Percentiles rank a stretch among this genome's conserved stretches.
Evolutionary conservation across 2,797 vertebrate species (phyloP).

Genomic region (Centroberyx gerrardi): DNA sequence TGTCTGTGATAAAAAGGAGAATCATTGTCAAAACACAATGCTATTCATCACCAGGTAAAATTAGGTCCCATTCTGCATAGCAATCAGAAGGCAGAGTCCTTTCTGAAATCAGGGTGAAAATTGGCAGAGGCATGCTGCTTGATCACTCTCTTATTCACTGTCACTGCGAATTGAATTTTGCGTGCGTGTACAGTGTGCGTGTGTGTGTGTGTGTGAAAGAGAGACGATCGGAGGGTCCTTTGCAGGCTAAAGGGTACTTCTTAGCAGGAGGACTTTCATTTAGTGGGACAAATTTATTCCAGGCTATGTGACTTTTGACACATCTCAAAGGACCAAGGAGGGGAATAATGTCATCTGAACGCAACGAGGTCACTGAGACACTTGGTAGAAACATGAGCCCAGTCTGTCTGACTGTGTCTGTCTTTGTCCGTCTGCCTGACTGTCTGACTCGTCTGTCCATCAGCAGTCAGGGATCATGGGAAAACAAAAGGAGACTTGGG

Average conservation of each 20-base stretch:
- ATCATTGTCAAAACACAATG: slow-evolving; percentile 36
- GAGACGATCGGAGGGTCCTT: neutral
- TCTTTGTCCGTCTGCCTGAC: neutral
- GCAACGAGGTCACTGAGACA: too few relatives aligned
- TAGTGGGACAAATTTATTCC: too few relatives aligned
- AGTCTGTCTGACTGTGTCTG: too few relatives aligned
- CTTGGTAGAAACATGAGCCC: too few relatives aligned
- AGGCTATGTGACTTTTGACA: neutral
- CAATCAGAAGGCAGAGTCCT: slow-evolving; percentile 34
- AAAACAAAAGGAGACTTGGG: too few relatives aligned
- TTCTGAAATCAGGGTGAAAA: slow-evolving; percentile 17
- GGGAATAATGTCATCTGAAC: too few relatives aligned
- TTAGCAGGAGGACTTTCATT: too few relatives aligned
- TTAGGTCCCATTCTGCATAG: slow-evolving; percentile 30
- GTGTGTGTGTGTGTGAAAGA: neutral
- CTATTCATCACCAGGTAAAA: slow-evolving; percentile 36
- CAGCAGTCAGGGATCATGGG: too few relatives aligned
- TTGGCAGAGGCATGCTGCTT: neutral
- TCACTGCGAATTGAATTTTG: slow-evolving; percentile 9
- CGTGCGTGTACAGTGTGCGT: neutral
- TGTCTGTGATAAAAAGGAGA: neutral
- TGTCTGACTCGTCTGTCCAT: neutral
- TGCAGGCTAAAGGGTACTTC: too few relatives aligned
- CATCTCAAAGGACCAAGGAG: neutral
- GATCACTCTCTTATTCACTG: neutral